phyloP scores from a whole-genome alignment of 1,140 invertebrate species.

The Holcopasites calliopsidis region DNA sequence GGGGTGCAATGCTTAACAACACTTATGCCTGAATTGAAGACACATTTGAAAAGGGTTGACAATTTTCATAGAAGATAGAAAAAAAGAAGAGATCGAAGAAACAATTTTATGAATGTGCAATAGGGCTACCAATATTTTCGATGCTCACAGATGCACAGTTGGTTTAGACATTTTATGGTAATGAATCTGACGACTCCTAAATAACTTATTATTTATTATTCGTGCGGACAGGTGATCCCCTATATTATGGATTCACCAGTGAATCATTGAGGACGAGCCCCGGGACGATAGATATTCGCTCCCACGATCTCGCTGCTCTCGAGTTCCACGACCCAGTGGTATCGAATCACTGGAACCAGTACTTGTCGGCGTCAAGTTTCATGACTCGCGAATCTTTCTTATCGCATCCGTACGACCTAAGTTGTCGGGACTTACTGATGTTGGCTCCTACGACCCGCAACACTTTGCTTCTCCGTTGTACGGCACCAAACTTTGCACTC shows the following conservation, averaged over 20 bases:
- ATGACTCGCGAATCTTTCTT: constrained; percentile 39
- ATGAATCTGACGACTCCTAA: too few species aligned
- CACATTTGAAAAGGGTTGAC: too few species aligned
- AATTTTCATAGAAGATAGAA: too few species aligned
- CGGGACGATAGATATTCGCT: constrained; percentile 40
- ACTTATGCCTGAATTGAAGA: too few species aligned
- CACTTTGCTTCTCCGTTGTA: not conserved
- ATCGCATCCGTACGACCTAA: constrained; percentile 27
- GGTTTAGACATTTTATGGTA: too few species aligned
- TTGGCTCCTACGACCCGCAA: not conserved
- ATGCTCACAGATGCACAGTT: too few species aligned
- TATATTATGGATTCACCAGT: not conserved
- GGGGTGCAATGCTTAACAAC: too few species aligned
- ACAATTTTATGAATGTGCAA: too few species aligned
- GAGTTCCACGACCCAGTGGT: constrained; percentile 39
- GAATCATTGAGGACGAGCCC: constrained; percentile 15
- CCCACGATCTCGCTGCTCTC: constrained; percentile 45
- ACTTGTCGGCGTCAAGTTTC: constrained; percentile 40
- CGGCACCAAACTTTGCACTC: not conserved
- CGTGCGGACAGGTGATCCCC: too few species aligned
- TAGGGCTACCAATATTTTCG: too few species aligned
- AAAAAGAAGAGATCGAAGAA: too few species aligned
- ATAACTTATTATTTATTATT: too few species aligned
- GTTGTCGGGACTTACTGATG: constrained; percentile 13
- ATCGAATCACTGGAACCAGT: constrained; percentile 42